Evolutionary conservation across 2,113 vertebrate genomes (phyloP), one percentile per base, ranked within the genome.

Genomic region (Zootoca vivipara): DNA sequence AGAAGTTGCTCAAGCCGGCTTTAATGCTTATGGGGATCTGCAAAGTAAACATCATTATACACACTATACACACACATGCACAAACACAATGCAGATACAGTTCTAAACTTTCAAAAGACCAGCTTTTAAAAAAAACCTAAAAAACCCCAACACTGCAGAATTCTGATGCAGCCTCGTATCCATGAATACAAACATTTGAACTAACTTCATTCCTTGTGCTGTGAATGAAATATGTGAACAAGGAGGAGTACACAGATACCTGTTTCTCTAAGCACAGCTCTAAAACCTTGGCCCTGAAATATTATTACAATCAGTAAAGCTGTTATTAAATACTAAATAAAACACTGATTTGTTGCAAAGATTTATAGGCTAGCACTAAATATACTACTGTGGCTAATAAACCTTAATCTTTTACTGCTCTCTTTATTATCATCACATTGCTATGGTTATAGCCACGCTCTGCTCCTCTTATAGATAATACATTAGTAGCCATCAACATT

Each of bases 401-500:
- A 90, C 46, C 65, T 77, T 86, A 35, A 78, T 78, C 62, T 62
- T 81, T 78, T 35, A 72, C 84, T 42, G 0, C 40, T 78, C 58
- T 52, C 15, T 52, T 80, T 18, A 1, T 62, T 72, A 65, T 64
- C 58, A 62, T 62, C 28, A n/a, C 0, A 2, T 2, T 4, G 28
- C 83, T 64, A 46, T 90, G 15, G 58, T 72, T 67, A 58, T 20
- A 73, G 67, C 72, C 78, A 56, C 20, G 58, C 24, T 67, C 82
- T 78, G 18, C 35, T 72, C 30, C 9, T 26, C 89, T 89, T 35
- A 28, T 30, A 40, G 82, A 75, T 87, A 91, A 90, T 89, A 82
- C 42, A 77, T 90, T 33, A 0, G 46, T 33, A 64, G 30, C 30
- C 69, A 91, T 89, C 56, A 46, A 83, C 20, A 85, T 22, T 80